Evolutionary conservation across 2,888 invertebrate genomes (phyloP), one percentile per base, ranked within the genome.

Genomic region (Lasioglossum figueresi): DNA sequence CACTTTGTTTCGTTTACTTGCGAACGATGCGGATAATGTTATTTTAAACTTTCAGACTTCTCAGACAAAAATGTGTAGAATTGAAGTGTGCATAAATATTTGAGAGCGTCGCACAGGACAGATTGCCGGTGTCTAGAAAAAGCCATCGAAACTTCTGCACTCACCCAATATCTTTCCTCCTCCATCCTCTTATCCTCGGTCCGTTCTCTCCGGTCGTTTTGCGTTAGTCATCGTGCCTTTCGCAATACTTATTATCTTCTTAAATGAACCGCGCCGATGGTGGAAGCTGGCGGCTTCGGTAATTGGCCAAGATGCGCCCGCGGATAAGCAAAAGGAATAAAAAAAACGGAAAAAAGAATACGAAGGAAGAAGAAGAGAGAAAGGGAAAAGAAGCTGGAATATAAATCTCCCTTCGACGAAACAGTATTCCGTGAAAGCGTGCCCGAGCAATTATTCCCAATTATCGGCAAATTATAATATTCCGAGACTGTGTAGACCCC

Each of bases 161-260:
- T 63, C 59, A 63, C 59, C 79, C 81, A 34, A 34, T 34, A 34
- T 31, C 66, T 83, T 80, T 45, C 78, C 84, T 73, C 76, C 76
- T 40, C 37, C 76, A 63, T 83, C 79, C 84, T 59, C 78, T 85
- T 82, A 83, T 88, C 86, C 76, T 73, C 74, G 56, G 79, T 70
- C 78, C 76, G 78, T 74, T 88, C 80, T 66, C 76, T 76, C 76
- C 81, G 66, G 76, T 76, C 86, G 82, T 79, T 81, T 81, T 66
- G 86, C 82, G 86, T 89, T 89, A 88, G 86, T 89, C 88, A 84
- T 90, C 85, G 74, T 83, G 77, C 66, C 83, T 90, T 82, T 89
- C 86, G 82, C 83, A 85, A 84, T 86, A 80, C 88, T 89, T 88
- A 88, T 88, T 88, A 88, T 84, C 85, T 86, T 89, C 80, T 86